These are phyloP conservation scores for Eulemur coronatus DNA, from an alignment of 2,797 vertebrate genomes.

Conservation along the genomic window DNA sequence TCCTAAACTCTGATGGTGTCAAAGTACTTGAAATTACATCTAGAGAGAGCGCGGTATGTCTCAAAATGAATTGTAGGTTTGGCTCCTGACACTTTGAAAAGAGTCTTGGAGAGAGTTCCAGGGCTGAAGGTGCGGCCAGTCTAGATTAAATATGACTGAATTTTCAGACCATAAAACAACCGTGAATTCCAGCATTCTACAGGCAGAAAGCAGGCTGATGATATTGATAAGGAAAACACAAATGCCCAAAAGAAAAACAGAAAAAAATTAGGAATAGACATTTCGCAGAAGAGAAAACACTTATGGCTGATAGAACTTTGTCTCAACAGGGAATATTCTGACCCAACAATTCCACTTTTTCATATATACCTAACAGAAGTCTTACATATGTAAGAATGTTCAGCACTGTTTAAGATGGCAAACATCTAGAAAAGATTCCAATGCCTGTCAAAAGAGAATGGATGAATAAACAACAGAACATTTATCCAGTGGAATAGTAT, in stretches of 20 bases:
- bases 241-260: neutral
- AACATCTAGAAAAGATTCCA: neutral
- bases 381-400: neutral
- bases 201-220: neutral
- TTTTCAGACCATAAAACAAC: neutral
- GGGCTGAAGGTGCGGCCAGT: neutral
- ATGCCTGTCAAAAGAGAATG: neutral
- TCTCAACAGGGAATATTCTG: neutral
- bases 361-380: neutral
- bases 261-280: neutral
- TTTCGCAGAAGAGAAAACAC: neutral
- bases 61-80: neutral
- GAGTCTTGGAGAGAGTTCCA: neutral
- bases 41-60: neutral
- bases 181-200: neutral
- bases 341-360: neutral
- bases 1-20: neutral
- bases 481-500: neutral
- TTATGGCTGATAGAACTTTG: neutral
- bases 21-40: neutral
- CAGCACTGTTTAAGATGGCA: neutral
- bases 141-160: neutral
- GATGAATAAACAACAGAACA: neutral
- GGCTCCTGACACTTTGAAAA: neutral
- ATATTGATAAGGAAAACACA: neutral